Conservation (phyloP, 2,797 vertebrate species). For the Gymnoscopelus braueri region DNA sequence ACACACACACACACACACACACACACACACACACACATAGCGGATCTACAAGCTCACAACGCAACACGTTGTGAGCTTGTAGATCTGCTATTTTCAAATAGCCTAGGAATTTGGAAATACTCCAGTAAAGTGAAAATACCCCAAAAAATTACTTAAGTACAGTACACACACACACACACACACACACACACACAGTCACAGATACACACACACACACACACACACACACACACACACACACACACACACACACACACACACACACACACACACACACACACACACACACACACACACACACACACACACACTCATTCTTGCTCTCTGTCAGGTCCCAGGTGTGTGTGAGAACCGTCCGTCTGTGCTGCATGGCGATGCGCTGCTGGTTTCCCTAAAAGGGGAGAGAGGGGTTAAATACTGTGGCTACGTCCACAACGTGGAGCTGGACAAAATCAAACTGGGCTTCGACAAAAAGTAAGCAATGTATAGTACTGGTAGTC, state of each 20-base stretch:
- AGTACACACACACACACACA: neutral
- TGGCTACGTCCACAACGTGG: conserved; percentile 84
- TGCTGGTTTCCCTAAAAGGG: conserved; percentile 58
- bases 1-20: neutral
- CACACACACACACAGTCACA: neutral
- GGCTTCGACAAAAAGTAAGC: conserved; percentile 82
- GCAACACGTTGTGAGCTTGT: too few relatives aligned
- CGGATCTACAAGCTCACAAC: too few relatives aligned
- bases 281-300: too few relatives aligned
- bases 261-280: neutral
- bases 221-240: neutral
- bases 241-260: neutral
- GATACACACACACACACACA: neutral
- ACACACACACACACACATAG: neutral
- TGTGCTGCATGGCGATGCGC: conserved; percentile 78
- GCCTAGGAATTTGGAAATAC: too few relatives aligned
- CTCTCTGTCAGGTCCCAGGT: conserved; percentile 77
- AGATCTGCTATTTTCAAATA: too few relatives aligned
- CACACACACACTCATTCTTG: neutral
- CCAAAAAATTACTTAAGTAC: too few relatives aligned
- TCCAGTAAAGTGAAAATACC: too few relatives aligned
- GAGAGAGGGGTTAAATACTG: conserved; percentile 65
- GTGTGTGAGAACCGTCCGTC: conserved; percentile 80
- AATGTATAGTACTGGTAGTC: too few relatives aligned
- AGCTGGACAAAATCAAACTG: conserved; percentile 80